phyloP scores from a whole-genome alignment of 1,140 invertebrate species.

The Dryas iulia region DNA sequence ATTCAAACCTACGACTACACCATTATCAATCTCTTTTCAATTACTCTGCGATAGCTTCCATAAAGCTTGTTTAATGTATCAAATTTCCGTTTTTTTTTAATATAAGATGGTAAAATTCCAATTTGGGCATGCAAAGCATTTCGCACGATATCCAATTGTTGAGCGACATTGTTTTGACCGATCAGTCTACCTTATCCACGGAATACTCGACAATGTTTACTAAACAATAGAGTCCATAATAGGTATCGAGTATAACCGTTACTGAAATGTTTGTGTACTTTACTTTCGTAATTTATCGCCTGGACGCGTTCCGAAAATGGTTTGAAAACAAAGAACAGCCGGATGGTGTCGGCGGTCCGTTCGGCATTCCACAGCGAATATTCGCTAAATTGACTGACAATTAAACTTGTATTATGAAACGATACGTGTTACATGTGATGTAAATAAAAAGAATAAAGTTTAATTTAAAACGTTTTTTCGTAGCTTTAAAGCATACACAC shows the following conservation, averaged over 20 bases:
- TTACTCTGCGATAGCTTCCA: neutral
- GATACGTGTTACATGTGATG: neutral
- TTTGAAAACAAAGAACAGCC: slow-evolving; percentile 34
- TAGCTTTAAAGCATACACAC: too few species aligned
- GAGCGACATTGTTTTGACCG: slow-evolving; percentile 9
- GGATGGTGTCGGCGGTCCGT: slow-evolving; percentile 26
- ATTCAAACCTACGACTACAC: neutral
- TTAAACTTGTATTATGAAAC: slow-evolving; percentile 6
- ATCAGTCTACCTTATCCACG: slow-evolving; percentile 9
- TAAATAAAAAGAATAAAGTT: neutral
- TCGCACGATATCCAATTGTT: slow-evolving; percentile 19
- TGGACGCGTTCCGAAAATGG: slow-evolving; percentile 35
- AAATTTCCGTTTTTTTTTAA: neutral
- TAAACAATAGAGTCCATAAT: slow-evolving; percentile 23
- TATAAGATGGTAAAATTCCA: slow-evolving; percentile 17
- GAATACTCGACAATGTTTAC: slow-evolving; percentile 12
- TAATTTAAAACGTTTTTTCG: too few species aligned
- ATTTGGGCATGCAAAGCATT: slow-evolving; percentile 17
- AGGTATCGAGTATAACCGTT: neutral
- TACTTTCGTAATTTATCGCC: slow-evolving; percentile 27
- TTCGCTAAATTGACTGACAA: slow-evolving; percentile 26
- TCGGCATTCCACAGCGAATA: slow-evolving; percentile 9
- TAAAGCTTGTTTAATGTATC: neutral
- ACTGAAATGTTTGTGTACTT: slow-evolving; percentile 26
- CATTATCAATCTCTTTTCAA: neutral